A percentile compares a stretch with the other conserved stretches of the same genome.
Conservation (phyloP, 2,113 vertebrate species). For the Gymnobelideus leadbeateri region DNA sequence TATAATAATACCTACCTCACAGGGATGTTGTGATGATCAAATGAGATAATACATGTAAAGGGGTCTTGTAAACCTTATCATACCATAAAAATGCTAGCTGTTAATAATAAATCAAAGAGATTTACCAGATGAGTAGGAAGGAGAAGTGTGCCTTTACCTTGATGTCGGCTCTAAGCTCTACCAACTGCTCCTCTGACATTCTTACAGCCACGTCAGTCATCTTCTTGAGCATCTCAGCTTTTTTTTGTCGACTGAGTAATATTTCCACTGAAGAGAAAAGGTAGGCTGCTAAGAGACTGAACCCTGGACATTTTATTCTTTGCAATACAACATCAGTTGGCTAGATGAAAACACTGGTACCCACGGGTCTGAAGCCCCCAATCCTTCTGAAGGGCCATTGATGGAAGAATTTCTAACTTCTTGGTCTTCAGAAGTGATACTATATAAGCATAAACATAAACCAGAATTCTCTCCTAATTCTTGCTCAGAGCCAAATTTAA, state of each 20-base stretch:
- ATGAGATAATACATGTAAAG: neutral
- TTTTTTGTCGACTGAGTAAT: constrained; percentile 92
- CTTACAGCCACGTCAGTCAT: constrained; percentile 92
- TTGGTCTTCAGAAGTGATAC: neutral
- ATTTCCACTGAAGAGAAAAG: constrained; percentile 88
- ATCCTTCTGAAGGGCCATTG: constrained; percentile 43
- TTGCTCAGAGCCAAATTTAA: neutral
- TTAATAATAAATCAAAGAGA: neutral
- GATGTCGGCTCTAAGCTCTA: constrained; percentile 95
- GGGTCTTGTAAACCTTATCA: neutral
- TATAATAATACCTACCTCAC: neutral
- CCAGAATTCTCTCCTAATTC: neutral
- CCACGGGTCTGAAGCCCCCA: constrained; percentile 20
- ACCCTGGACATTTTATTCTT: neutral
- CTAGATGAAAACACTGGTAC: constrained; percentile 50
- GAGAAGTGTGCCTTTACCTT: constrained; percentile 85
- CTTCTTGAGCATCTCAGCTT: constrained; percentile 91
- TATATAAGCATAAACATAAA: neutral
- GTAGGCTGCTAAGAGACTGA: neutral
- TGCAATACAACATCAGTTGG: neutral
- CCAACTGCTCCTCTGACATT: constrained; percentile 95
- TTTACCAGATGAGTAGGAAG: constrained; percentile 46
- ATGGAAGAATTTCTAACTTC: constrained; percentile 15
- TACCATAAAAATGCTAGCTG: neutral
- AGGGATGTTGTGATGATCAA: neutral